These are phyloP conservation scores for Trichonephila inaurata DNA, from an alignment of 1,140 invertebrate species.

Conservation along the genomic window DNA sequence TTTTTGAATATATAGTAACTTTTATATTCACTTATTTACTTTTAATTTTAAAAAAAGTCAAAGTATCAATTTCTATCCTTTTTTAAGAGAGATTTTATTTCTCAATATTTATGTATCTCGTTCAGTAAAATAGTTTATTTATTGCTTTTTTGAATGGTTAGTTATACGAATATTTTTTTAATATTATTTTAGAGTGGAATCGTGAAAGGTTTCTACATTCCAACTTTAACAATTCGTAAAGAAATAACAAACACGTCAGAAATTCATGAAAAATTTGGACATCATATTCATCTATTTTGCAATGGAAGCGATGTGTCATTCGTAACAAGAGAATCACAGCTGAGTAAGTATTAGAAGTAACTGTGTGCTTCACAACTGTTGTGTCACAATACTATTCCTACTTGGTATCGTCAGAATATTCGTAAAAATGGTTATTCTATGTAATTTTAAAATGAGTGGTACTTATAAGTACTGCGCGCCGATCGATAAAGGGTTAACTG, in stretches of 20 bases:
- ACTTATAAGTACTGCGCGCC: no score
- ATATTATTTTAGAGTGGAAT: constrained; percentile 48
- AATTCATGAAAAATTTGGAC: constrained; percentile 40
- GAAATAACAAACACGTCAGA: constrained; percentile 9
- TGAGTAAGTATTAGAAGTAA: background rate
- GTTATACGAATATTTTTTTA: background rate
- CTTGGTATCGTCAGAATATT: no score
- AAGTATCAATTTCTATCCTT: no score
- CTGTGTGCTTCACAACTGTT: no score
- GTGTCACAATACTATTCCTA: no score
- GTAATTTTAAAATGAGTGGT: no score
- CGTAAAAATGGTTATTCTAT: no score
- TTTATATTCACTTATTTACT: no score
- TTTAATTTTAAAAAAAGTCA: no score
- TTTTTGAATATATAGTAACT: no score
- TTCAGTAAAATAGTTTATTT: no score
- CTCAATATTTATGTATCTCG: background rate
- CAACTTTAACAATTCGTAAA: constrained; percentile 43
- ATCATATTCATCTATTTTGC: constrained; percentile 12
- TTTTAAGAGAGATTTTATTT: background rate
- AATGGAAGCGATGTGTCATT: constrained; percentile 41
- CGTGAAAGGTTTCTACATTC: constrained; percentile 66
- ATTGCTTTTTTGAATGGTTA: background rate
- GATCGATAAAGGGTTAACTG: no score
- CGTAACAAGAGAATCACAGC: background rate